Conservation (phyloP, 1,140 invertebrate species). For the Sitobion miscanthi region DNA sequence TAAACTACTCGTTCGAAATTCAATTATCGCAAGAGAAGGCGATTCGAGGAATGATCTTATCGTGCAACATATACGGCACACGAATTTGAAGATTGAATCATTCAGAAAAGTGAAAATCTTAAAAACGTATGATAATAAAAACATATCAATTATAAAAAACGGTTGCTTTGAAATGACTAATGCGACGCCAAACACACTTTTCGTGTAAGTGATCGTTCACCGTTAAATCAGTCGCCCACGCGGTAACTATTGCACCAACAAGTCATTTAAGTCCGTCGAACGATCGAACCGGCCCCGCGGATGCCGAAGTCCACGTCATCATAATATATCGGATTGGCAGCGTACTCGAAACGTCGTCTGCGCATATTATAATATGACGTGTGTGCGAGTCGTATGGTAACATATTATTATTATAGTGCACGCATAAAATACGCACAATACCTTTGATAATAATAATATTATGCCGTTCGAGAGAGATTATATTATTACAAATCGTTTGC, state of each 20-base stretch:
- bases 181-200: neutral
- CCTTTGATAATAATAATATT: neutral
- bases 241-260: too few species aligned
- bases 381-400: too few species aligned
- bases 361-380: neutral
- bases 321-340: too few species aligned
- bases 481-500: constrained; percentile 8
- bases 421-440: neutral
- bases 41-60: neutral
- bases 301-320: neutral
- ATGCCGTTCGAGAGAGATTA: neutral
- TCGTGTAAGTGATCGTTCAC: neutral
- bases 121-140: neutral
- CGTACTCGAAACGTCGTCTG: neutral
- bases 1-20: too few species aligned
- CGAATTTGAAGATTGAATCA: neutral
- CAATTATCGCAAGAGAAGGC: too few species aligned
- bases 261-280: neutral
- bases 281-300: too few species aligned
- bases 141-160: too few species aligned
- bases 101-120: neutral
- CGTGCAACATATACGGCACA: neutral
- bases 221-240: neutral
- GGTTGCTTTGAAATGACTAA: too few species aligned
- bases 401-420: too few species aligned